phyloP scores from a whole-genome alignment of 2,888 invertebrate species.

The Thecocarcelia acutangulata region DNA sequence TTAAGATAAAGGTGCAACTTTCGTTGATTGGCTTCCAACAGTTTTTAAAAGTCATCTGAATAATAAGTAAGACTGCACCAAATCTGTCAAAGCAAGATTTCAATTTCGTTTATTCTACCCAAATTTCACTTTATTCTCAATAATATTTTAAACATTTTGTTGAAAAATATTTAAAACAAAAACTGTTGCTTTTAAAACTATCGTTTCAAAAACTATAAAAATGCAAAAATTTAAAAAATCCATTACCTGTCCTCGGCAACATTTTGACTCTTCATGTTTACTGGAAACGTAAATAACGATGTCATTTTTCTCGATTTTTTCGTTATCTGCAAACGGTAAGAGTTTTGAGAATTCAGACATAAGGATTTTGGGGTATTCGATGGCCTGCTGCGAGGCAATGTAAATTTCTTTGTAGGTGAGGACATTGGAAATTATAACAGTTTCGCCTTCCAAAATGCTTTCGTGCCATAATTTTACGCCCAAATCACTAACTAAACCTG shows the following conservation, averaged over 20 bases:
- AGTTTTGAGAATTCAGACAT: conserved; percentile 67
- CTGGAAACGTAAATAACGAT: conserved; percentile 60
- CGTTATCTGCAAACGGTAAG: conserved; percentile 22
- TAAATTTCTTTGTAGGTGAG: conserved; percentile 70
- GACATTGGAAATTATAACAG: conserved; percentile 67
- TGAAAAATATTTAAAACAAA: too few relatives aligned
- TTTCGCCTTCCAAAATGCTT: conserved; percentile 57
- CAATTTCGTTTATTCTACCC: too few relatives aligned
- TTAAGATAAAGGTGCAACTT: background rate
- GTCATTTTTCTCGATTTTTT: conserved; percentile 53
- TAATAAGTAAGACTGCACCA: too few relatives aligned
- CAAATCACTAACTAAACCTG: conserved; percentile 64
- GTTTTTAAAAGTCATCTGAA: too few relatives aligned
- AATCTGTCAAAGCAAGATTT: too few relatives aligned
- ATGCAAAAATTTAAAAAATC: background rate
- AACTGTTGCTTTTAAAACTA: too few relatives aligned
- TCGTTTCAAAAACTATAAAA: too few relatives aligned
- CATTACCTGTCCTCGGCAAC: conserved; percentile 53
- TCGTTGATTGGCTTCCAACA: too few relatives aligned
- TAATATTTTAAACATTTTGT: too few relatives aligned
- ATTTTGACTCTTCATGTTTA: background rate
- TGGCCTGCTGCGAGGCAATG: conserved; percentile 65
- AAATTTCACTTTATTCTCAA: too few relatives aligned
- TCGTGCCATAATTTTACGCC: conserved; percentile 70
- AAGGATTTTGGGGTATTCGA: conserved; percentile 68